phyloP scores from a whole-genome alignment of 2,113 vertebrate species.

The Ceyx cyanopectus region DNA sequence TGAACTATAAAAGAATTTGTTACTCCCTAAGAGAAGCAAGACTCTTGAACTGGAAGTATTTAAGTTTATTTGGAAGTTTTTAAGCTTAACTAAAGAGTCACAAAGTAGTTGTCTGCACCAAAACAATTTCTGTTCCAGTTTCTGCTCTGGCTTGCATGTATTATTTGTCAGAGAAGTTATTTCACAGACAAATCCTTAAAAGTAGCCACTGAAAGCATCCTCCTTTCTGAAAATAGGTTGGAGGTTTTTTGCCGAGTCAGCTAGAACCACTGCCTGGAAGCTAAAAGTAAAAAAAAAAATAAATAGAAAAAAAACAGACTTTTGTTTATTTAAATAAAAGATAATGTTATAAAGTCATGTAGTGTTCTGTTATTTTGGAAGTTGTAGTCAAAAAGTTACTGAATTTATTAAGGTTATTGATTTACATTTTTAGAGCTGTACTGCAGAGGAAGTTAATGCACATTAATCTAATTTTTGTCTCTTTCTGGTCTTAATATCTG shows the following conservation, averaged over 20 bases:
- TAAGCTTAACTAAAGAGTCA: background rate
- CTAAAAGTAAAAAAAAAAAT: background rate
- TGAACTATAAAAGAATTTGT: background rate
- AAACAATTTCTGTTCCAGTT: conserved; percentile 14
- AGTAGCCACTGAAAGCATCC: background rate
- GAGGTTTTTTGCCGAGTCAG: background rate
- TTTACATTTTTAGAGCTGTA: background rate
- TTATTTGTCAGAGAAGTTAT: background rate
- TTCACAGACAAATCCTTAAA: background rate
- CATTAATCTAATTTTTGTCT: background rate
- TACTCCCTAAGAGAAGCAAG: background rate
- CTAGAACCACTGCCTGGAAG: background rate
- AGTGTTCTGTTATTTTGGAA: background rate
- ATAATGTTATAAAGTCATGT: background rate
- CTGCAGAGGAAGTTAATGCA: background rate
- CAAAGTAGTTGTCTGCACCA: background rate
- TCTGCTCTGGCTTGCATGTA: background rate
- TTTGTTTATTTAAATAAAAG: background rate
- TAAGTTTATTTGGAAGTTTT: background rate
- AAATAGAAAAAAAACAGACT: background rate
- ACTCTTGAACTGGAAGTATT: background rate
- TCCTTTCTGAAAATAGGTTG: background rate
- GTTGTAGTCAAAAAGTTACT: background rate
- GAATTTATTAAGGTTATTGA: background rate
- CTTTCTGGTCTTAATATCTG: background rate